Evolutionary conservation across 1,140 invertebrate genomes (phyloP).

Genomic region (Orius laevigatus): DNA sequence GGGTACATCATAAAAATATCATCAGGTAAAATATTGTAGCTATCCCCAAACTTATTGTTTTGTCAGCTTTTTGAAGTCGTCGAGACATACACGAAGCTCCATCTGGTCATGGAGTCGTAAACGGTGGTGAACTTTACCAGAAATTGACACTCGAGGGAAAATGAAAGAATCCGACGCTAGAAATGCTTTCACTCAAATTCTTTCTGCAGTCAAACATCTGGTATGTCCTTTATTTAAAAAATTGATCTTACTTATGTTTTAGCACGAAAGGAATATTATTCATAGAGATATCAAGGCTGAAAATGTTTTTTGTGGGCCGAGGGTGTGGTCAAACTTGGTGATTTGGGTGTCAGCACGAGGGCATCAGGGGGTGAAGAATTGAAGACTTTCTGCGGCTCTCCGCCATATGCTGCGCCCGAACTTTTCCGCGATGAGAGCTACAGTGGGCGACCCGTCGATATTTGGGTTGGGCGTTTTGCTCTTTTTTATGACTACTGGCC

Average conservation of each 20-base stretch:
- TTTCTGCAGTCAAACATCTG: slow-evolving; percentile 69
- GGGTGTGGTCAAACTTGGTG: slow-evolving; percentile 44
- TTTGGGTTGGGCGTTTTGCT: slow-evolving; percentile 76
- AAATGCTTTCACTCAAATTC: slow-evolving; percentile 57
- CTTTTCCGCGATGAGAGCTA: slow-evolving; percentile 62
- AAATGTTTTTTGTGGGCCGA: slow-evolving; percentile 51
- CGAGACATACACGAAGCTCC: slow-evolving; percentile 64
- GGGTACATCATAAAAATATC: slow-evolving; percentile 63
- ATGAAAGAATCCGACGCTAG: slow-evolving; percentile 53
- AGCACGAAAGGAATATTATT: slow-evolving; percentile 59
- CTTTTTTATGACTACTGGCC: slow-evolving; percentile 63
- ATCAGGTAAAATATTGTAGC: too few species aligned
- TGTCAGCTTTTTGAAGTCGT: slow-evolving; percentile 47
- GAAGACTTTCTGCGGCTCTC: slow-evolving; percentile 72
- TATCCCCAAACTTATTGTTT: too few species aligned
- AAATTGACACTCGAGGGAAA: slow-evolving; percentile 62
- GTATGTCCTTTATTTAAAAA: too few species aligned
- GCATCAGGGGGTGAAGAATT: slow-evolving; percentile 38
- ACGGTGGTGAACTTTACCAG: slow-evolving; percentile 69
- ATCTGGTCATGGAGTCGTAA: slow-evolving; percentile 72
- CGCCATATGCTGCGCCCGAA: slow-evolving; percentile 82
- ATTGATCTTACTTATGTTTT: too few species aligned
- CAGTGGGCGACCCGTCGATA: slow-evolving; percentile 54
- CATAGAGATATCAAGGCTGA: slow-evolving; percentile 82
- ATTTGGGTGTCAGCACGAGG: slow-evolving; percentile 61